Conservation (phyloP, 1,140 invertebrate genomes). For the Episyrphus balteatus region DNA sequence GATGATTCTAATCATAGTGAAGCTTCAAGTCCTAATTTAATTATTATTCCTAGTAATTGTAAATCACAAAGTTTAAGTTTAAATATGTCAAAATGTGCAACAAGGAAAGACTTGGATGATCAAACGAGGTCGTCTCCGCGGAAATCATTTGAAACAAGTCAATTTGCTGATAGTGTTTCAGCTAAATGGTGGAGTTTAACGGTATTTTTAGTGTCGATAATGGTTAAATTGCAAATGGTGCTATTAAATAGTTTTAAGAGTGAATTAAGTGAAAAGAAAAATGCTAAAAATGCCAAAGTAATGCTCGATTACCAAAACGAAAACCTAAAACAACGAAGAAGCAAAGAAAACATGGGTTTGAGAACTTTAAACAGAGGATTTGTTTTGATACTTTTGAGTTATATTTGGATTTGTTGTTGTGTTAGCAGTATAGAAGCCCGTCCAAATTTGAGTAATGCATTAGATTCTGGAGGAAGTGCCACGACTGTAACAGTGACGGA, state of each 20-base stretch:
- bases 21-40: not conserved
- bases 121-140: too few relatives aligned
- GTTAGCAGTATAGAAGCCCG: conserved; percentile 20
- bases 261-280: too few relatives aligned
- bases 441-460: conserved; percentile 20
- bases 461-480: conserved; percentile 1
- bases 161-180: too few relatives aligned
- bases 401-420: not conserved
- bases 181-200: too few relatives aligned
- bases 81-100: too few relatives aligned
- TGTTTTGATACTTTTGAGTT: not conserved
- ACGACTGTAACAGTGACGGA: not conserved
- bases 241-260: too few relatives aligned
- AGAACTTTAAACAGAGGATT: not conserved
- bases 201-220: too few relatives aligned
- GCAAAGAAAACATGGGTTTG: too few relatives aligned
- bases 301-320: not conserved
- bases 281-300: not conserved
- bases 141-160: too few relatives aligned
- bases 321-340: not conserved
- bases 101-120: too few relatives aligned
- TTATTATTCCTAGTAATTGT: not conserved
- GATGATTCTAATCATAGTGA: conserved; percentile 4
- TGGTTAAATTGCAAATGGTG: too few relatives aligned
- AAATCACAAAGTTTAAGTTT: not conserved